Percentiles rank a stretch among this genome's conserved stretches.
Conservation (phyloP, 2,888 invertebrate species). For the Habrosyne pyritoides region DNA sequence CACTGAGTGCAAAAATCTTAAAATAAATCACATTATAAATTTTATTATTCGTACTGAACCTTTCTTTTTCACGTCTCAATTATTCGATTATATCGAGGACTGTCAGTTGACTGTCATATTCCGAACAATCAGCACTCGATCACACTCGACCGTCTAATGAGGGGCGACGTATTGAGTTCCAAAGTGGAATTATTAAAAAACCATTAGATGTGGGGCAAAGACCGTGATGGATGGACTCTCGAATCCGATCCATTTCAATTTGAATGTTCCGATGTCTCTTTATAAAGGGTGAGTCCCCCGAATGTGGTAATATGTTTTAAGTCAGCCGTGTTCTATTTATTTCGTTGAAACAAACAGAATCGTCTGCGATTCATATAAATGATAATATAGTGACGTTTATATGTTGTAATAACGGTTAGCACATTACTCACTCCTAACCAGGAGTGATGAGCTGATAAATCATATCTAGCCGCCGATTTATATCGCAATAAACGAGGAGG, state of each 20-base stretch:
- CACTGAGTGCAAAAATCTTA: neutral
- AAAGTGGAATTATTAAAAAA: slow-evolving; percentile 80
- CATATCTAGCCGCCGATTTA: slow-evolving; percentile 80
- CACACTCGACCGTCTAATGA: slow-evolving; percentile 67
- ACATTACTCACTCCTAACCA: slow-evolving; percentile 77
- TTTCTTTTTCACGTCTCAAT: slow-evolving; percentile 47
- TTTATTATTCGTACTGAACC: neutral
- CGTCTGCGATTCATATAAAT: slow-evolving; percentile 15
- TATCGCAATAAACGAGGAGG: slow-evolving; percentile 76
- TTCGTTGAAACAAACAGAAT: slow-evolving; percentile 9
- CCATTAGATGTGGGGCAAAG: slow-evolving; percentile 75
- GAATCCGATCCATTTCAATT: slow-evolving; percentile 82
- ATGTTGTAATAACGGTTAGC: slow-evolving; percentile 66
- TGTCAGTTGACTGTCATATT: slow-evolving; percentile 79
- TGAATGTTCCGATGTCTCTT: slow-evolving; percentile 58
- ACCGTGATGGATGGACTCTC: slow-evolving; percentile 78
- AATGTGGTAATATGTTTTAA: slow-evolving; percentile 67
- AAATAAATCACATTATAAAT: neutral
- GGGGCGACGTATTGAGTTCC: slow-evolving; percentile 57
- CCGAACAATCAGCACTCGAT: slow-evolving; percentile 67
- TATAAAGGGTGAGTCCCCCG: slow-evolving; percentile 74
- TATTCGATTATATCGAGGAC: slow-evolving; percentile 66
- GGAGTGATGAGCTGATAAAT: slow-evolving; percentile 80
- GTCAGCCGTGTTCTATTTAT: slow-evolving; percentile 34
- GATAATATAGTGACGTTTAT: slow-evolving; percentile 56